A percentile compares a stretch with the other conserved stretches of the same genome.
Evolutionary conservation across 2,888 invertebrate species (phyloP).

Genomic region (Ochropacha duplaris): DNA sequence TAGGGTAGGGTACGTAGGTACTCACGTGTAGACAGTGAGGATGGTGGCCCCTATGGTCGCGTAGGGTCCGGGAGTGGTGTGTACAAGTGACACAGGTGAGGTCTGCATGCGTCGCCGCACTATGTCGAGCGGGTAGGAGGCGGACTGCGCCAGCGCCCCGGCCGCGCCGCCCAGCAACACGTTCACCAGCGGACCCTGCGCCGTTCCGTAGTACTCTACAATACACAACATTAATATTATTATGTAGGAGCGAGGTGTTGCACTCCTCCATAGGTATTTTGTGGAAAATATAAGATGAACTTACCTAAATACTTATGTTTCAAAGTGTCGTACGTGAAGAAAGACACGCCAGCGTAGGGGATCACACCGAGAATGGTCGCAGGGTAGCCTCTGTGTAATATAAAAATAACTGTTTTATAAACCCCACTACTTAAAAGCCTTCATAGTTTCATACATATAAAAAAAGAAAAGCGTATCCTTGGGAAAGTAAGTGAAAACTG

Average conservation of each 20-base stretch:
- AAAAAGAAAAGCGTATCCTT: no score
- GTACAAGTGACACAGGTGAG: no score
- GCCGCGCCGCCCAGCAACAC: constrained; percentile 94
- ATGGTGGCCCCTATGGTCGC: constrained; percentile 87
- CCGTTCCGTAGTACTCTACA: constrained; percentile 43
- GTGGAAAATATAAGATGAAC: constrained; percentile 14
- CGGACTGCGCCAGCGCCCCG: constrained; percentile 96
- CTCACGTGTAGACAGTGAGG: constrained; percentile 86
- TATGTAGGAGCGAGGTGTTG: no score
- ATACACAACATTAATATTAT: no score
- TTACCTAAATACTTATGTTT: constrained; percentile 91
- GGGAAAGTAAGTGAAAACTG: no score
- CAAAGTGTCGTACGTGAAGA: constrained; percentile 97
- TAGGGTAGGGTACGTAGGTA: no score
- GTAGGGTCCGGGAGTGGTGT: constrained; percentile 85
- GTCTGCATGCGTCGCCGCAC: constrained; percentile 88
- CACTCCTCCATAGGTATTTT: no score
- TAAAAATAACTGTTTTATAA: no score
- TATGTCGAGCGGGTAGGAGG: constrained; percentile 98
- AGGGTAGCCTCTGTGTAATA: constrained; percentile 86
- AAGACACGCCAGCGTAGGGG: constrained; percentile 98
- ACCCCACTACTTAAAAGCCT: no score
- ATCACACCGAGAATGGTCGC: constrained; percentile 97
- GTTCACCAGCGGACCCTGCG: constrained; percentile 83
- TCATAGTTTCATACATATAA: no score